Base-by-base conservation (phyloP, 2,797 vertebrate genomes). In the Cephalopachus bancanus region DNA sequence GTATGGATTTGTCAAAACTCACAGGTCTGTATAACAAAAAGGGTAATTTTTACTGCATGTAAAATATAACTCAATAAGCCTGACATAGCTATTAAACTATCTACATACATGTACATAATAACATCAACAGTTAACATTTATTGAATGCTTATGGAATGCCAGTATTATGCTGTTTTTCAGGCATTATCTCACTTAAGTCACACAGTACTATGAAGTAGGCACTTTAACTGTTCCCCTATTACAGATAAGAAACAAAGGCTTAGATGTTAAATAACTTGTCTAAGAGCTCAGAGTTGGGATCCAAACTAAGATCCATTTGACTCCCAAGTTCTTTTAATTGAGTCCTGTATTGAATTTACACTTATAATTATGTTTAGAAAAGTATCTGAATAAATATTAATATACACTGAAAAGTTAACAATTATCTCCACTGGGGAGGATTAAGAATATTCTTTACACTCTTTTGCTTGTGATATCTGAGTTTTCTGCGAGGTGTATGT, bases 271-370 rank as follows among this genome's bases (percentile, higher is more conserved):
- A 76, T 51, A 84, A 89, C 22, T 69, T 94, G 62, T 44, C 71
- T 55, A 88, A 88, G 83, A 93, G 71, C 65, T 84, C 33, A 65
- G 76, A 80, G 53, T 59, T 51, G n/a, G n/a, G n/a, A 74, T 55
- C 86, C 60, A 64, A 84, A 88, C 79, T 76, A 84, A 92, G 62
- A 94, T n/a, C 87, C 60, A 71, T 64, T 81, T 89, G 80, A 83
- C 71, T 51, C 30, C 62, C 64, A 89, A 64, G 59, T 89, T 37
- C 20, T 62, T 74, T 88, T 51, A 91, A 87, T 16, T 89, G 84
- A 88, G 33, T 64, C 65, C 30, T 75, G 49, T 37, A 69, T 7
- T 76, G 53, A 69, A 24, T 85, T 94, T 72, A 28, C 26, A 53
- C 37, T 80, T 53, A 67, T 78, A 60, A 91, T 20, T 87, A 55